Evolutionary conservation across 2,113 vertebrate genomes (phyloP).

Genomic region (Diphyllodes magnificus): DNA sequence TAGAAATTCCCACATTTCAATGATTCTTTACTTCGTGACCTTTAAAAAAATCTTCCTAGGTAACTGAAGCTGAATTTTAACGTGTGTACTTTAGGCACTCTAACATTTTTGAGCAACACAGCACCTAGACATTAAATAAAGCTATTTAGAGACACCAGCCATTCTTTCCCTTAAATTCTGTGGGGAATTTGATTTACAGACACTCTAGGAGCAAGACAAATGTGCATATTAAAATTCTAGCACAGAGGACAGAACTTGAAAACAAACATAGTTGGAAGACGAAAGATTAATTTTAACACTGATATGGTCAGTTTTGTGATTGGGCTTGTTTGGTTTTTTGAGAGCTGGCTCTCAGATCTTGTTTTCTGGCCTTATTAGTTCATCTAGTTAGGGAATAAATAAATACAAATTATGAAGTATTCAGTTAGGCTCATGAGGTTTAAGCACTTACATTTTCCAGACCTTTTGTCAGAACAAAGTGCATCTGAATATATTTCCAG

Average conservation of each 20-base stretch:
- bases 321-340: accelerated
- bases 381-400: background rate
- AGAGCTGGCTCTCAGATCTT: background rate
- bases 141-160: background rate
- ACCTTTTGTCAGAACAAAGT: background rate
- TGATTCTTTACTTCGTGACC: background rate
- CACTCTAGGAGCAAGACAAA: background rate
- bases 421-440: background rate
- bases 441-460: background rate
- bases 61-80: background rate
- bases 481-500: background rate
- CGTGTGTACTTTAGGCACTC: background rate
- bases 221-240: background rate
- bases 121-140: background rate
- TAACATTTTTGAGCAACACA: background rate
- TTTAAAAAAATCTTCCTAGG: background rate
- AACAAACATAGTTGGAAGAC: background rate
- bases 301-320: background rate
- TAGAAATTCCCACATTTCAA: background rate
- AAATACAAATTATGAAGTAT: background rate
- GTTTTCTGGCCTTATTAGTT: background rate
- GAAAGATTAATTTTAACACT: background rate
- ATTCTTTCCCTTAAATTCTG: background rate
- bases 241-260: background rate
- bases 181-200: background rate